Evolutionary conservation across 2,113 vertebrate genomes (phyloP).

Genomic region (Mungos mungo): DNA sequence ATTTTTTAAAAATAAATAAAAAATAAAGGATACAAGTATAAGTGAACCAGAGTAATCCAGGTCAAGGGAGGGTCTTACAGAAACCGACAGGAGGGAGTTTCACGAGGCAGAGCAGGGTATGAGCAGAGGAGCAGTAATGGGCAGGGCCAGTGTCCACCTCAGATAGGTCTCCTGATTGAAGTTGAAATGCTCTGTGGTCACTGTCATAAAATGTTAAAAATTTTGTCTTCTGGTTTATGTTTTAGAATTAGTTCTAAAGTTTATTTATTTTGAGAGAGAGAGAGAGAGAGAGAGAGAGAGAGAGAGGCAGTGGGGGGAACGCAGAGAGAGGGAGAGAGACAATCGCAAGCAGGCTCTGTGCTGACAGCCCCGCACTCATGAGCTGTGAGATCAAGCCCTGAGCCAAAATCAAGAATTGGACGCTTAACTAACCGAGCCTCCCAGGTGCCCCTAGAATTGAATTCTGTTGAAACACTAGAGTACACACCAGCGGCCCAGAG

Average conservation of each 20-base stretch:
- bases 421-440: no score
- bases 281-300: no score
- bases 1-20: background rate
- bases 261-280: no score
- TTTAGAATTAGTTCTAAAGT: background rate
- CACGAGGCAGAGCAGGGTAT: background rate
- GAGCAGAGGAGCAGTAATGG: background rate
- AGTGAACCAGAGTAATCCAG: background rate
- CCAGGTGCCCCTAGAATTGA: background rate
- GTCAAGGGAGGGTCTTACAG: background rate
- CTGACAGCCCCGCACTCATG: no score
- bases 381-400: no score
- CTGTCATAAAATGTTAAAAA: background rate
- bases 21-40: background rate
- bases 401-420: no score
- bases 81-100: background rate
- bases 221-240: background rate
- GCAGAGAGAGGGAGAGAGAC: no score
- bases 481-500: background rate
- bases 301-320: no score
- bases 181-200: background rate
- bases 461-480: background rate
- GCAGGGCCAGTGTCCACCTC: background rate
- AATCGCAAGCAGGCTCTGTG: no score
- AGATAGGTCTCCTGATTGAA: background rate